Evolutionary conservation across 1,140 invertebrate genomes (phyloP).

Genomic region (Nebria ingens): DNA sequence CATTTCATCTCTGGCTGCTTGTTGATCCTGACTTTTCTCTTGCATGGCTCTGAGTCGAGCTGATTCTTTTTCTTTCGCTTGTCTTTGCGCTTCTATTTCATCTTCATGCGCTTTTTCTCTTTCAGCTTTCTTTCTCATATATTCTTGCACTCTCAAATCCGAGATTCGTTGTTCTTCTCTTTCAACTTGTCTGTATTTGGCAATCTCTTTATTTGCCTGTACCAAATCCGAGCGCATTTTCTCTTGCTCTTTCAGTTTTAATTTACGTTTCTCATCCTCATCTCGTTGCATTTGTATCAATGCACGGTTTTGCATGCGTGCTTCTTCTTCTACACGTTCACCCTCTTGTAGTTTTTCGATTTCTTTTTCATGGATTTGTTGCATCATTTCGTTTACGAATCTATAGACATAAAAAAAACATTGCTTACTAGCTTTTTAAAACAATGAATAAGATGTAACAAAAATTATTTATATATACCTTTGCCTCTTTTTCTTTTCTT

Average conservation of each 20-base stretch:
- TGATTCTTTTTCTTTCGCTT: slow-evolving; percentile 40
- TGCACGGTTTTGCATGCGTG: slow-evolving; percentile 45
- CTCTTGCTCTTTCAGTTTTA: slow-evolving; percentile 31
- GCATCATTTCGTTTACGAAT: slow-evolving; percentile 36
- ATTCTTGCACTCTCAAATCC: slow-evolving; percentile 47
- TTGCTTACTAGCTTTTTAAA: neutral
- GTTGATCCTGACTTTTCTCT: slow-evolving; percentile 31
- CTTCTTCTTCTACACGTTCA: slow-evolving; percentile 54
- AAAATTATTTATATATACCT: slow-evolving; percentile 29
- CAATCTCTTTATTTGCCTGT: slow-evolving; percentile 44
- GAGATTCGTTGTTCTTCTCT: slow-evolving; percentile 47
- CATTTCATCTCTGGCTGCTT: slow-evolving; percentile 33
- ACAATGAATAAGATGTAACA: neutral
- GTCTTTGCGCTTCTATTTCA: slow-evolving; percentile 36
- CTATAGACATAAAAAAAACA: slow-evolving; percentile 19
- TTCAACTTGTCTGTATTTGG: slow-evolving; percentile 43
- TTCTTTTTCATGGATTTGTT: slow-evolving; percentile 50
- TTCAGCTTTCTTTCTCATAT: slow-evolving; percentile 46
- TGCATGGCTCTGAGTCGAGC: slow-evolving; percentile 36
- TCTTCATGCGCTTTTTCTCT: slow-evolving; percentile 43
- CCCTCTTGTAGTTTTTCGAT: slow-evolving; percentile 46
- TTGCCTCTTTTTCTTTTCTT: slow-evolving; percentile 29
- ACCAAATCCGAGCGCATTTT: slow-evolving; percentile 42
- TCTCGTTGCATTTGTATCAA: slow-evolving; percentile 42
- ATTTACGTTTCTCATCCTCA: slow-evolving; percentile 35